Conservation (phyloP, 2,797 vertebrate species). For the Rhadinocentrus ornatus region DNA sequence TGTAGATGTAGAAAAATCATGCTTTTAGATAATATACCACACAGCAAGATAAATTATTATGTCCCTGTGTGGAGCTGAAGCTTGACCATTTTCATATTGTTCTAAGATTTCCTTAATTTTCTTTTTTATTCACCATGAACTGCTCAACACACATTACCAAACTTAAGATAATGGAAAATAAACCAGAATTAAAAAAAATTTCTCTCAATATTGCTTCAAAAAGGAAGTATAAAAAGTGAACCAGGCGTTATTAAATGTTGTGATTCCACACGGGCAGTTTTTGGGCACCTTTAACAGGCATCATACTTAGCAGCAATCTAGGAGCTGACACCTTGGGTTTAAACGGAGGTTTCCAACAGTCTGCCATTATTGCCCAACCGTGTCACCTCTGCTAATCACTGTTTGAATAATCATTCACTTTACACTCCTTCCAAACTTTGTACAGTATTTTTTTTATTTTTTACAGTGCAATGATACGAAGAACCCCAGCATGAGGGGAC, state of each 20-base stretch:
- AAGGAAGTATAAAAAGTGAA: slow-evolving; percentile 14
- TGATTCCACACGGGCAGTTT: slow-evolving; percentile 4
- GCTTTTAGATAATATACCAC: slow-evolving; percentile 3
- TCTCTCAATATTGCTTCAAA: slow-evolving; percentile 26
- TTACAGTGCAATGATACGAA: slow-evolving; percentile 88
- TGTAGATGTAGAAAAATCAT: background rate
- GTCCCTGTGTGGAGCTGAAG: background rate
- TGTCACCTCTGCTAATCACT: slow-evolving; percentile 1
- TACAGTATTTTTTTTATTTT: slow-evolving; percentile 80
- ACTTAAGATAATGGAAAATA: background rate
- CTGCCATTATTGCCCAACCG: slow-evolving; percentile 32
- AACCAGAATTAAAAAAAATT: background rate
- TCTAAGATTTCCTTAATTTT: background rate
- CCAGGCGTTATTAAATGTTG: background rate
- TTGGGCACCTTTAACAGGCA: slow-evolving; percentile 10
- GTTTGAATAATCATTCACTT: slow-evolving; percentile 66
- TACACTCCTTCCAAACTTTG: slow-evolving; percentile 82
- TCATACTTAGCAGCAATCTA: slow-evolving; percentile 64
- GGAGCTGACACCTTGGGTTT: slow-evolving; percentile 44
- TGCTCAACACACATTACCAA: background rate
- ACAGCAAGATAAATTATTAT: background rate
- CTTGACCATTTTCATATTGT: background rate
- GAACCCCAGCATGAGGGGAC: slow-evolving; percentile 20
- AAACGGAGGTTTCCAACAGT: slow-evolving; percentile 37
- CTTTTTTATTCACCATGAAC: background rate